Base-by-base conservation (phyloP, 2,797 vertebrate species). In the Macropodus opercularis region DNA sequence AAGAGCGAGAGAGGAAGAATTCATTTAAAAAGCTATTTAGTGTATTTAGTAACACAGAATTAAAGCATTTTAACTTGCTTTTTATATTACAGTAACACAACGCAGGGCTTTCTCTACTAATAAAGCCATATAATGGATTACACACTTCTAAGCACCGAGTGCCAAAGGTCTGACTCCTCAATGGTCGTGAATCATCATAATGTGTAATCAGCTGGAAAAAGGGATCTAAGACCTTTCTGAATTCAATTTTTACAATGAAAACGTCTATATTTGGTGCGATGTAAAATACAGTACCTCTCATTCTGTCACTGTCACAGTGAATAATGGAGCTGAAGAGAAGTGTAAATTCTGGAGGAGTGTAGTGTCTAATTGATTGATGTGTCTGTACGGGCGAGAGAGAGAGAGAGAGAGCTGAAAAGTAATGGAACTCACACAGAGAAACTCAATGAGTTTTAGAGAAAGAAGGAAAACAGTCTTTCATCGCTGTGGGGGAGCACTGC, bases 361-460 rank as follows among this genome's bases (percentile, higher is more conserved):
- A 59, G 63, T n/a, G 51, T 68, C 34, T 74, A 79, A 85, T 75
- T 85, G 84, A 85, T 81, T 85, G 85, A 78, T 87, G 75, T 66
- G 54, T 77, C 64, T 68, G 49, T 47, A 39, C 29, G 36, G 52
- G 43, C 19, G 29, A 72, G 68, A 69, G 38, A 79, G 51, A n/a
- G 68, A 69, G 38, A 79, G 51, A 71, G n/a, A 4, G 65, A 29
- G 63, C 26, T 23, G 48, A 56, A 56, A 42, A 67, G 41, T 69
- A 80, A 58, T 60, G 56, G 59, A 82, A 52, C 57, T 64, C 77
- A 76, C 58, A 76, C 71, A 61, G 75, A 77, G 68, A 77, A 65
- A 44, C 63, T 65, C 32, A 63, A 46, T 74, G 69, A 72, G 55
- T 69, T 82, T 79, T 8, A 42, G 36, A 35, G 40, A 44, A 19